A percentile compares a stretch with the other conserved stretches of the same genome.
phyloP scores from a whole-genome alignment of 64 coral and sea anemone genomes.

The Platygyra sinensis region DNA sequence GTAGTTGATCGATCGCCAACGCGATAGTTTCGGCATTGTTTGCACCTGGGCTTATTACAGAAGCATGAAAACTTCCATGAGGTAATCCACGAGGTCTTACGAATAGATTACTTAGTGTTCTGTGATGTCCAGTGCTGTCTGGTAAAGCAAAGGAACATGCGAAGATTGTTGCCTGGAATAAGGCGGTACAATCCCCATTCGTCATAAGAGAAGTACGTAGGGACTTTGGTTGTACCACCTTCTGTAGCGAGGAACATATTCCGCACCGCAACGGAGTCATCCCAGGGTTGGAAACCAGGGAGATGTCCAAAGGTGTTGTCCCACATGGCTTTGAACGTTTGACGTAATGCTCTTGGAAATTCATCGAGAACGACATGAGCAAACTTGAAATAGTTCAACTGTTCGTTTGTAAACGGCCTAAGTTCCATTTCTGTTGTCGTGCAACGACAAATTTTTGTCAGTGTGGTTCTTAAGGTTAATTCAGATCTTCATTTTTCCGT shows the following conservation, averaged over 20 bases:
- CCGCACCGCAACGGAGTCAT: conserved; percentile 4
- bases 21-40: conserved; percentile 5
- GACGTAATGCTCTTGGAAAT: conserved; percentile 2
- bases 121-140: background rate
- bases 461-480: too few species aligned
- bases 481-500: too few species aligned
- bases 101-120: background rate
- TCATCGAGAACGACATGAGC: background rate
- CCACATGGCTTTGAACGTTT: conserved; percentile 20
- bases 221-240: background rate
- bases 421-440: background rate
- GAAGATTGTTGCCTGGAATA: conserved; percentile 23
- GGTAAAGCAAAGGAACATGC: background rate
- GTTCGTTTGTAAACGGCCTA: background rate
- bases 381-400: background rate
- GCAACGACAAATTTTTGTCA: too few species aligned
- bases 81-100: background rate
- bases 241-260: background rate
- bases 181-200: conserved; percentile 28
- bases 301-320: background rate
- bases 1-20: conserved; percentile 17
- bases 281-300: conserved; percentile 8
- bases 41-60: background rate
- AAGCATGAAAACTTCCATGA: conserved; percentile 14
- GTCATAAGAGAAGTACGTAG: background rate